Base-by-base conservation (phyloP, 2,888 invertebrate species). In the Hanleya hanleyi region DNA sequence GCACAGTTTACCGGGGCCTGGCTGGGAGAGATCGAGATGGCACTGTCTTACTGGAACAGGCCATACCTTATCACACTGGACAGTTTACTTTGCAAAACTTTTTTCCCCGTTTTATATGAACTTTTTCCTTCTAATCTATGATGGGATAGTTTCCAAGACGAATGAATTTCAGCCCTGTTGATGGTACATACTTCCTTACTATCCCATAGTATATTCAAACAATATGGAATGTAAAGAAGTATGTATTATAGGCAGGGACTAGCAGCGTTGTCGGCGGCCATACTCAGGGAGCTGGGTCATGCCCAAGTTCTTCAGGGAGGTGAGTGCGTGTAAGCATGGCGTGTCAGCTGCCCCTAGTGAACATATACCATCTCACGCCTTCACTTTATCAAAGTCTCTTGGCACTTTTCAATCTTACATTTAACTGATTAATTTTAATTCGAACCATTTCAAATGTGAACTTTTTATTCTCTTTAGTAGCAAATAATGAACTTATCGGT, bases 201-300 rank as follows among this genome's bases (percentile, higher is more conserved):
- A 95, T 95, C 95, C 95, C 96, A 96, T 96, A 96, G 84, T 88
- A 79, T 74, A n/a, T 92, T 93, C 92, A 89, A 92, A 93, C 81
- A 94, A 92, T 96, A 96, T 96, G 96, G 96, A 96, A 96, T 96
- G 96, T 96, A 96, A 96, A 96, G 96, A 96, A 96, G 96, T 96
- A 91, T 91, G 91, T 90, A 87, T 87, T 81, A 71, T 82, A 84
- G 81, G 77, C 72, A 82, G 82, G 79, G 81, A 75, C 67, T 69
- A 35, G 68, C 41, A 51, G 32, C 71, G n/a, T 1, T 57, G 57
- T 22, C 29, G 22, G 12, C 18, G 57, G 32, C 5, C 9, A 26
- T 32, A 22, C n/a, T 62, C 22, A 32, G 33, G 33, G 33, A 33
- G 18, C 12, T 41, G 18, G 47, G 47, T 41, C 12, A 41, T 41